Base-by-base conservation (phyloP, 2,888 invertebrate species). In the Corythucha ciliata region DNA sequence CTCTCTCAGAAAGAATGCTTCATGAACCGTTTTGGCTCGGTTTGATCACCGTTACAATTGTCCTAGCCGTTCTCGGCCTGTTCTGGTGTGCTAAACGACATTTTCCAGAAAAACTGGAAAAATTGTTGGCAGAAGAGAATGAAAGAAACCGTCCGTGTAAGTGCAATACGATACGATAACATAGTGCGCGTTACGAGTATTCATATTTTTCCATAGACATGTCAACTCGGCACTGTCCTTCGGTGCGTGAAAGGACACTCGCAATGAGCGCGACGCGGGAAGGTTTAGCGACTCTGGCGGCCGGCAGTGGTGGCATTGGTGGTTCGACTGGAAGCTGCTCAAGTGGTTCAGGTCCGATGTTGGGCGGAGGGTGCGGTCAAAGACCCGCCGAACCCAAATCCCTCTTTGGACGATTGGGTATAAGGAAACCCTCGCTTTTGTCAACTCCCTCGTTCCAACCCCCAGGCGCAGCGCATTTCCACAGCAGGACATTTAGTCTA, bases 21-120 rank as follows among this genome's bases (percentile, higher is more conserved):
- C 83, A 86, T 61, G 88, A 89, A 66, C 89, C 89, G 0, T 89
- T 90, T 68, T 89, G 89, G 89, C 72, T 90, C 36, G 89, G 89
- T 0, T 73, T 90, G 32, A 83, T 90, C 66, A 85, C 88, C 0
- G 87, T 90, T 1, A 81, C 83, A 62, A 77, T 81, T 8, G 85
- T 89, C 0, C 74, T 89, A 62, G 80, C 79, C 45, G 74, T 83
- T 57, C 83, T 88, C 59, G 86, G 85, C 14, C 70, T 86, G 45
- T 77, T 87, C 16, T 87, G 86, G 81, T 84, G 87, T 66, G 83
- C 86, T 59, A 85, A 86, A 65, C 72, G 87, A 45, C 87, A 87
- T 68, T 88, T 88, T 67, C 86, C 87, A 0, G 86, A 86, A 65
- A 84, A 86, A 68, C 80, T 88, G 53, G 86, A 86, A 67, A 85